A percentile compares a stretch with the other conserved stretches of the same genome.
Conservation (phyloP, 2,113 vertebrate species). For the Vulpes vulpes region DNA sequence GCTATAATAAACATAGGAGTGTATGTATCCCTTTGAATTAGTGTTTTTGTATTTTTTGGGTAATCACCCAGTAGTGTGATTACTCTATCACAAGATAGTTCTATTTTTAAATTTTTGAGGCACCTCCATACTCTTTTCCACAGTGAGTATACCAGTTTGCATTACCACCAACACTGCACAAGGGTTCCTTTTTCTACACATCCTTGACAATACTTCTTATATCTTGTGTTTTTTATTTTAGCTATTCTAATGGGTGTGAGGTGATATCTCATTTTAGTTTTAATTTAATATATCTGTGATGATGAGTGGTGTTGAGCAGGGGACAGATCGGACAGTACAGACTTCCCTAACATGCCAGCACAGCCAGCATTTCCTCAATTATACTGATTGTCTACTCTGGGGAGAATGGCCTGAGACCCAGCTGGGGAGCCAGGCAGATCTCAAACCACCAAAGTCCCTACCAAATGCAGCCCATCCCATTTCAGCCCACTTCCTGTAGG, state of each 20-base stretch:
- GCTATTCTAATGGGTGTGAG: not conserved
- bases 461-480: not conserved
- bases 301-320: not conserved
- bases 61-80: too few species aligned
- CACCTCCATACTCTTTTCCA: not conserved
- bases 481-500: not conserved
- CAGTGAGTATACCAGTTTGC: not conserved
- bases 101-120: not conserved
- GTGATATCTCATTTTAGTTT: too few species aligned
- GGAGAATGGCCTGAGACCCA: constrained; percentile 78
- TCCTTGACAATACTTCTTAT: not conserved
- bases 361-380: constrained; percentile 77
- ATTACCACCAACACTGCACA: not conserved
- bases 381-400: constrained; percentile 79
- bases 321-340: constrained; percentile 79
- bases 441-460: constrained; percentile 52
- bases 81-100: not conserved
- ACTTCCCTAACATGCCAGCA: constrained; percentile 80
- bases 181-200: not conserved
- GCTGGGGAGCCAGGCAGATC: constrained; percentile 71
- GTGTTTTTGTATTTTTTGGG: not conserved
- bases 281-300: too few species aligned
- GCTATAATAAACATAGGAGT: not conserved
- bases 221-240: not conserved
- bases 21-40: not conserved